Base-by-base conservation (phyloP, 2,113 vertebrate species). In the Cinclus mexicanus region DNA sequence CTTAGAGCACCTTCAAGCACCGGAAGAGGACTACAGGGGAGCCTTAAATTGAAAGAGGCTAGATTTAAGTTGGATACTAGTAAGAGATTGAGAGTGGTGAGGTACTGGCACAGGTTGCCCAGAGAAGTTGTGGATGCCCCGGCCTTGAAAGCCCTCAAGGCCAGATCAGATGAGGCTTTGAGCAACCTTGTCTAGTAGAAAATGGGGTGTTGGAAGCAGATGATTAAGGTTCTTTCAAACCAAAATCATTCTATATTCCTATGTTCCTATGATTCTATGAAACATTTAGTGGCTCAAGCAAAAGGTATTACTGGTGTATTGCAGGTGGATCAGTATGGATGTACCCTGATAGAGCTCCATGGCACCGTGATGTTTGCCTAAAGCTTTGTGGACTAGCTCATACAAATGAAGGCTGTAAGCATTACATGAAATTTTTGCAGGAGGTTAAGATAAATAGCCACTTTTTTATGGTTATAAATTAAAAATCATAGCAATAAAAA, bases 71-170 rank as follows among this genome's bases (percentile, higher is more conserved):
- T 26, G 23, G 21, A 31, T 41, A 25, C 7, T 31, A 55, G 21
- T 25, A 31, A 3, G 18, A 69, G 55, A 55, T 55, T 26, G 70
- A 35, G n/a, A 12, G 21, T 35, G 29, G 13, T 47, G 39, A 68
- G 29, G 6, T 0, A 0, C 4, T 47, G 16, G 5, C 1, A 47
- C 29, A 41, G 5, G 25, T 11, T 35, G 24, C 9, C 14, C 28
- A 25, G 16, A 31, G 39, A 47, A 22, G n/a, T 2, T 61, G 29
- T 41, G n/a, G n/a, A 25, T 60, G n/a, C 4, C 9, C 6, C n/a
- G 35, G 13, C 14, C 47, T 47, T 42, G 41, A 33, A 76, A 31
- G 14, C 15, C 10, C 42, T 61, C n/a, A 68, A 69, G 21, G 29
- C n/a, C 55, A 23, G 11, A 17, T 61, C 29, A 47, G 21, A 41